Conservation (phyloP, 2,113 vertebrate genomes). For the Acinonyx jubatus region DNA sequence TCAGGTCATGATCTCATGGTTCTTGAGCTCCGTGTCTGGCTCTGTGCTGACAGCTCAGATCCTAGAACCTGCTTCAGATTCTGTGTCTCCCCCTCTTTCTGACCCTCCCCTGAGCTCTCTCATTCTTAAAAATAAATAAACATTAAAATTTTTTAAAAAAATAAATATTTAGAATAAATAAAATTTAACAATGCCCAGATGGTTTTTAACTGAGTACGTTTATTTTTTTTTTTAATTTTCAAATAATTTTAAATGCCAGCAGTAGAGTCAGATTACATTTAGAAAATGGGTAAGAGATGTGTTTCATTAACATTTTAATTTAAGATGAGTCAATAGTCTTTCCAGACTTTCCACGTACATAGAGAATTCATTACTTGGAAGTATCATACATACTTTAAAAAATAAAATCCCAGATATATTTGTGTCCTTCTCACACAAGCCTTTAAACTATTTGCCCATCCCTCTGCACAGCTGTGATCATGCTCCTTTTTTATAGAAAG, state of each 20-base stretch:
- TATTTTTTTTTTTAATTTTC: neutral
- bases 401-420: slow-evolving; percentile 62
- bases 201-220: slow-evolving; percentile 22
- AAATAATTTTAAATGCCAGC: slow-evolving; percentile 45
- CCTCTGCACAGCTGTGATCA: neutral
- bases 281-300: neutral
- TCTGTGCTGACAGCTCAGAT: too few relatives aligned
- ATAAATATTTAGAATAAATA: slow-evolving; percentile 21
- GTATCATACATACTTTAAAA: slow-evolving; percentile 52
- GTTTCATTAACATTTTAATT: slow-evolving; percentile 28
- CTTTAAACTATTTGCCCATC: slow-evolving; percentile 64
- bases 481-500: slow-evolving; percentile 50
- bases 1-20: too few relatives aligned
- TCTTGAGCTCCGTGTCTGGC: too few relatives aligned
- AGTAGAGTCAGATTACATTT: slow-evolving; percentile 37
- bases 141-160: too few relatives aligned
- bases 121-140: too few relatives aligned
- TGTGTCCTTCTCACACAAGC: slow-evolving; percentile 47
- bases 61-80: too few relatives aligned
- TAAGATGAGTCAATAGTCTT: neutral
- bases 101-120: too few relatives aligned
- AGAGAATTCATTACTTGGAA: slow-evolving; percentile 35
- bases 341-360: neutral
- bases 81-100: too few relatives aligned
- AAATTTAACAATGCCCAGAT: neutral